Conservation (phyloP, 2,797 vertebrate genomes). For the Danio tinwini region DNA sequence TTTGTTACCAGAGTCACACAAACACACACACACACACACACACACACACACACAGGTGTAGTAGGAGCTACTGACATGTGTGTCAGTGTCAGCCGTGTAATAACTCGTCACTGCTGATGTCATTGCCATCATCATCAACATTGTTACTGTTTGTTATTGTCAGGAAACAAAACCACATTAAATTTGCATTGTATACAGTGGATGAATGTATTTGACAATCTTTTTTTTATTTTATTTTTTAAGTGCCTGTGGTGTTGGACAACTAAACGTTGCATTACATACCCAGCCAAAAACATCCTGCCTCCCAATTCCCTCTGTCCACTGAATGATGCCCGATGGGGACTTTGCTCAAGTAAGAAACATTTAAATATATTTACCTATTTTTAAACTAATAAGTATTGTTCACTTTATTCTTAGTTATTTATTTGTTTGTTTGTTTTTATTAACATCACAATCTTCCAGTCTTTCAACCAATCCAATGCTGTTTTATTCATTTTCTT, state of each 20-base stretch:
- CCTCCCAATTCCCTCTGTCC: conserved; percentile 83
- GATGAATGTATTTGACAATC: conserved; percentile 6
- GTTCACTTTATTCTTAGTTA: neutral
- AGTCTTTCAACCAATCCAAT: neutral
- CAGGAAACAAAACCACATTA: neutral
- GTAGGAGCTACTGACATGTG: neutral
- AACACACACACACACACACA: neutral
- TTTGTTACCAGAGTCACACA: neutral
- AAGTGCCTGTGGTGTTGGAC: conserved; percentile 94
- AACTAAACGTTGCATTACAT: conserved; percentile 82
- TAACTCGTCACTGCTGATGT: neutral
- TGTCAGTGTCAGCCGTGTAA: neutral
- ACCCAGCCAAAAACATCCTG: conserved; percentile 85
- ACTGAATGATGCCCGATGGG: conserved; percentile 90
- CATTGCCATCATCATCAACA: neutral
- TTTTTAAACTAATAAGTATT: too few species aligned
- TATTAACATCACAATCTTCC: neutral
- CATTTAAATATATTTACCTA: neutral
- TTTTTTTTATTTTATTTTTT: conserved; percentile 16
- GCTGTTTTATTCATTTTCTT: too few species aligned
- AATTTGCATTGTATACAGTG: neutral
- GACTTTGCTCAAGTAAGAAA: conserved; percentile 92
- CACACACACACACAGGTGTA: neutral
- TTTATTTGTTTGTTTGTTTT: neutral
- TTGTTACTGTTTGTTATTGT: neutral